phyloP scores from a whole-genome alignment of 2,888 invertebrate genomes.

The Tupiocoris notatus region DNA sequence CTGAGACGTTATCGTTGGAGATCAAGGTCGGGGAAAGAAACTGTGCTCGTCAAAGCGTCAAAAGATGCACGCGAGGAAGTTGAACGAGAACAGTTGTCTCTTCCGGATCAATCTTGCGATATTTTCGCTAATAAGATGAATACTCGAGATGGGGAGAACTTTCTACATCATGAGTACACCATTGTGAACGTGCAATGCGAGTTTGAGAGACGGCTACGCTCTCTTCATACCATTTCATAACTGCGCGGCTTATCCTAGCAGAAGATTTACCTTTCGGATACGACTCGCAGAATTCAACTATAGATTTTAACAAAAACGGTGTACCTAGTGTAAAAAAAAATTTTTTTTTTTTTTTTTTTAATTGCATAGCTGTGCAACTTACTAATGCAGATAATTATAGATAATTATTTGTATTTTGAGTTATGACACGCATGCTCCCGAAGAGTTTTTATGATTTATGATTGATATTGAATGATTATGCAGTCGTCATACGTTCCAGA shows the following conservation, averaged over 20 bases:
- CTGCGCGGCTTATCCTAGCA: background rate
- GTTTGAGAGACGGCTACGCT: constrained; percentile 5
- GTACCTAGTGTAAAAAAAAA: too few relatives aligned
- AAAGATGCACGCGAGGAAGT: background rate
- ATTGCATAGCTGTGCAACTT: too few relatives aligned
- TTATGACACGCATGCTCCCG: too few relatives aligned
- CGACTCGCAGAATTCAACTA: too few relatives aligned
- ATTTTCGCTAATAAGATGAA: constrained; percentile 29
- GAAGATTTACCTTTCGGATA: too few relatives aligned
- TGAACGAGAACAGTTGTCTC: background rate
- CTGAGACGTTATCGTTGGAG: background rate
- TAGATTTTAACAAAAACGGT: too few relatives aligned
- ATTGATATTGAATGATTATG: too few relatives aligned
- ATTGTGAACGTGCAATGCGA: background rate
- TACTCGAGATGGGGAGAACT: background rate
- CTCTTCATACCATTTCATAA: constrained; percentile 32
- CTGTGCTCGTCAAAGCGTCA: background rate
- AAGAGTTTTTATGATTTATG: too few relatives aligned
- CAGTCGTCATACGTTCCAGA: too few relatives aligned
- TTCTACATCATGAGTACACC: background rate
- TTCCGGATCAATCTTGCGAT: constrained; percentile 11
- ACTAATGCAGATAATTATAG: too few relatives aligned
- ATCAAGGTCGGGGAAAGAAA: background rate
- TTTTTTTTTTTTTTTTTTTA: too few relatives aligned
- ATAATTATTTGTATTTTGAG: too few relatives aligned